Evolutionary conservation across 2,888 invertebrate species (phyloP).

Genomic region (Lutraria lutraria): DNA sequence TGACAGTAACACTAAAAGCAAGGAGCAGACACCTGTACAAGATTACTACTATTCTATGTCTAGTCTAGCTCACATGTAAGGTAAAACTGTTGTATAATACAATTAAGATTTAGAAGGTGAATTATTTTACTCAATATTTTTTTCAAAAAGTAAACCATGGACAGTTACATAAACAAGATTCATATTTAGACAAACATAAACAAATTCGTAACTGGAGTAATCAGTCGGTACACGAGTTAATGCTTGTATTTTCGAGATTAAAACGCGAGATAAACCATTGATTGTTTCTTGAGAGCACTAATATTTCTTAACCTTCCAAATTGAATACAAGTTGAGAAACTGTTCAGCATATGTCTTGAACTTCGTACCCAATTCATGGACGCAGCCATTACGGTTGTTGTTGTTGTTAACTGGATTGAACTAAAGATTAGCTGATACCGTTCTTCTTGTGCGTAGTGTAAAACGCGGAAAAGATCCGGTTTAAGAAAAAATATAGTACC

Average conservation of each 20-base stretch:
- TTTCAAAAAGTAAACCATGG: too few relatives aligned
- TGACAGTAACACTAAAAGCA: too few relatives aligned
- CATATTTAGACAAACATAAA: not conserved
- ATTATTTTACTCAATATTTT: too few relatives aligned
- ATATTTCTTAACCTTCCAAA: not conserved
- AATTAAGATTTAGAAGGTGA: too few relatives aligned
- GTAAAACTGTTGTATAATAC: too few relatives aligned
- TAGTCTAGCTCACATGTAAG: too few relatives aligned
- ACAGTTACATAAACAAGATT: not conserved
- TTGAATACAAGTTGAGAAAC: not conserved
- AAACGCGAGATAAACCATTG: not conserved
- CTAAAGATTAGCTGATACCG: not conserved
- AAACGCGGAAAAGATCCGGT: too few relatives aligned
- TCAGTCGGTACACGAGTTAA: not conserved
- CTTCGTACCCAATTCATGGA: conserved; percentile 11
- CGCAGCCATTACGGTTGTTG: conserved; percentile 30
- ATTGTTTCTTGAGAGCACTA: not conserved
- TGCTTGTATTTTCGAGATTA: not conserved
- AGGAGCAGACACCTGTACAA: too few relatives aligned
- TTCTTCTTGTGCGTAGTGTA: not conserved
- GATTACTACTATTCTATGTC: too few relatives aligned
- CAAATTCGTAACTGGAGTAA: not conserved
- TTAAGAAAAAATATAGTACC: too few relatives aligned
- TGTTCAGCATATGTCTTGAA: conserved; percentile 26
- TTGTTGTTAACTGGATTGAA: not conserved